Percentiles rank a stretch among this genome's conserved stretches.
phyloP scores from a whole-genome alignment of 2,888 invertebrate species.

The Rhyacophila evoluta region DNA sequence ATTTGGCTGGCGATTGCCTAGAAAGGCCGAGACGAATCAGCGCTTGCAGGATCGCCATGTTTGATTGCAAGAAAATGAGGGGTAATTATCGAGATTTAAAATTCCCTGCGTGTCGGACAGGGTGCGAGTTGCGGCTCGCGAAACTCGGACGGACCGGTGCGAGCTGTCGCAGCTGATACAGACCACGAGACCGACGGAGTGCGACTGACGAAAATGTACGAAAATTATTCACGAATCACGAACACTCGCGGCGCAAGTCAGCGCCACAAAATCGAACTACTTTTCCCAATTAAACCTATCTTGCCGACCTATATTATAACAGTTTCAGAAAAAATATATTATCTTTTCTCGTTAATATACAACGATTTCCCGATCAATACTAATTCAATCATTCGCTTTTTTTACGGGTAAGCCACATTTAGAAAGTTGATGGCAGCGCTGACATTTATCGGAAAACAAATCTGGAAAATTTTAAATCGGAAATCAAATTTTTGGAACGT shows the following conservation, averaged over 20 bases:
- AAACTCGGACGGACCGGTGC: conserved; percentile 13
- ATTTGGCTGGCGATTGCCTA: conserved; percentile 26
- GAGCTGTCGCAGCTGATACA: conserved; percentile 30
- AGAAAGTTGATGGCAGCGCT: conserved; percentile 30
- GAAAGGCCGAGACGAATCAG: conserved; percentile 42
- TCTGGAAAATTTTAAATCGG: conserved; percentile 25
- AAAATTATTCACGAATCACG: neutral
- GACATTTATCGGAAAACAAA: conserved; percentile 23
- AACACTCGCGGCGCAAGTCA: conserved; percentile 33
- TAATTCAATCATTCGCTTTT: neutral
- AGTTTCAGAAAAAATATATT: conserved; percentile 5
- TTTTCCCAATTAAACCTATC: neutral
- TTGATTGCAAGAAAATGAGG: neutral
- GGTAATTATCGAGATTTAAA: neutral
- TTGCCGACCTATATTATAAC: neutral
- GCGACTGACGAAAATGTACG: conserved; percentile 32
- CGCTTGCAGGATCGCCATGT: conserved; percentile 49
- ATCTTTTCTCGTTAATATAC: neutral
- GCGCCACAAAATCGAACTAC: conserved; percentile 36
- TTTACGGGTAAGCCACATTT: neutral
- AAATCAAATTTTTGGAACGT: conserved; percentile 17
- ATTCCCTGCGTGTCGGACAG: neutral
- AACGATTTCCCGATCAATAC: neutral
- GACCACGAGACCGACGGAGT: conserved; percentile 36
- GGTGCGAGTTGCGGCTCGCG: conserved; percentile 27